phyloP scores from a whole-genome alignment of 1,140 invertebrate genomes.

The Muscidifurax raptorellus region DNA sequence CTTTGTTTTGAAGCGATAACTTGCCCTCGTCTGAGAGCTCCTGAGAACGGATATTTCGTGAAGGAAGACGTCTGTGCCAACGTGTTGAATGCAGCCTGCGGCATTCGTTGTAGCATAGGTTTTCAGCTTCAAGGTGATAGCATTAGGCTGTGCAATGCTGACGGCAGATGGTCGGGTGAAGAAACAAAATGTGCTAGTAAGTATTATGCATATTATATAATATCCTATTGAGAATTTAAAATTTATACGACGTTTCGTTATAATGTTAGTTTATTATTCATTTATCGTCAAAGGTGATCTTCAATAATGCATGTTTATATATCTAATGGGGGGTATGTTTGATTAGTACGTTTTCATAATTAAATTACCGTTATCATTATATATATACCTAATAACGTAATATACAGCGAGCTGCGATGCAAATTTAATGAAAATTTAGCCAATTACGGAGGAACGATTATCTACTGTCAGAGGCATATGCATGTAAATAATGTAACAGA shows the following conservation, averaged over 20 bases:
- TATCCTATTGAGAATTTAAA: constrained; percentile 8
- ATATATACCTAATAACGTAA: too few species aligned
- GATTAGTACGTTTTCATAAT: not conserved
- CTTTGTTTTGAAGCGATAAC: constrained; percentile 74
- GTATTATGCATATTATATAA: constrained; percentile 54
- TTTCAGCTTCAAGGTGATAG: constrained; percentile 81
- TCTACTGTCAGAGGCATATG: not conserved
- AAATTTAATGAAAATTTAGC: not conserved
- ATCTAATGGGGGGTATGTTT: too few species aligned
- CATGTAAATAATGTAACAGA: not conserved
- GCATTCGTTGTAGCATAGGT: constrained; percentile 81
- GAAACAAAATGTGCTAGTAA: constrained; percentile 79
- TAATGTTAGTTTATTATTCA: not conserved
- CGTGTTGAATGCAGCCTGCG: constrained; percentile 83
- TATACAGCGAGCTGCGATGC: not conserved
- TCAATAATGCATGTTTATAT: too few species aligned
- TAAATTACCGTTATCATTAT: not conserved
- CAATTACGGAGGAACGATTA: not conserved
- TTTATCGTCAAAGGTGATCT: too few species aligned
- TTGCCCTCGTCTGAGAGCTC: constrained; percentile 78
- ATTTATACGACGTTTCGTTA: constrained; percentile 5
- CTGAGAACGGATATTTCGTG: constrained; percentile 83
- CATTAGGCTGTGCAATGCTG: constrained; percentile 80
- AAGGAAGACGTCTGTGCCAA: constrained; percentile 79
- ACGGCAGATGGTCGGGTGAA: constrained; percentile 82